A percentile compares a stretch with the other conserved stretches of the same genome.
Conservation (phyloP, 2,797 vertebrate genomes). For the Remorina albescens region DNA sequence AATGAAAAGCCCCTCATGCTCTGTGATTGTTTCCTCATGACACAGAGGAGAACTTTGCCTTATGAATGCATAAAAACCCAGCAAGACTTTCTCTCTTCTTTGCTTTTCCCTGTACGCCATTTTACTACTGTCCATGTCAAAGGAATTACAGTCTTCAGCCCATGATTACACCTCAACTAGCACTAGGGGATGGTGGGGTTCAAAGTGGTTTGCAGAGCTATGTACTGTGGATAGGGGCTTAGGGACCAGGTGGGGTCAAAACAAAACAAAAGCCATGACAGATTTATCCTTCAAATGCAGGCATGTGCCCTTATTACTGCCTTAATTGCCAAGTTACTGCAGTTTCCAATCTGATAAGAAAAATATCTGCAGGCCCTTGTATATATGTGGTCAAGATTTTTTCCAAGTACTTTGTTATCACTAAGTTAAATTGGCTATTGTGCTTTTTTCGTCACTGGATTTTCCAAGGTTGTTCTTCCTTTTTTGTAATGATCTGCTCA, state of each 20-base stretch:
- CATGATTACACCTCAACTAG: conserved; percentile 27
- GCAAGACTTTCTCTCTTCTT: conserved; percentile 18
- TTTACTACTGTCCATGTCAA: conserved; percentile 29
- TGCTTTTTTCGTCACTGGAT: conserved; percentile 27
- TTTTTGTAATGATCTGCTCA: conserved; percentile 26
- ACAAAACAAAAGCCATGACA: conserved; percentile 30
- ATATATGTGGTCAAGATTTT: conserved; percentile 19
- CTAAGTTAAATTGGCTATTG: conserved; percentile 46
- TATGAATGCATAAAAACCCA: conserved; percentile 24
- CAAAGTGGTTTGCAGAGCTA: background rate
- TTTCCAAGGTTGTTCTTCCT: conserved; percentile 38
- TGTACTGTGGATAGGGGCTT: background rate
- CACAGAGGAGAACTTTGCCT: conserved; percentile 10
- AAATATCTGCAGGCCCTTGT: conserved; percentile 36
- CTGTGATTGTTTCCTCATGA: conserved; percentile 63
- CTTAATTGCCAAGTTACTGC: conserved; percentile 26
- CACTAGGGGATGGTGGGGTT: conserved; percentile 3
- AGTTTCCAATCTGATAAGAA: conserved; percentile 32
- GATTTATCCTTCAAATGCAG: conserved; percentile 33
- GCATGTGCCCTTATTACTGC: conserved; percentile 25
- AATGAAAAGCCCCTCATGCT: conserved; percentile 56
- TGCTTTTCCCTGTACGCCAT: background rate
- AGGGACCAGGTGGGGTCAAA: conserved; percentile 37
- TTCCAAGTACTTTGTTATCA: conserved; percentile 41
- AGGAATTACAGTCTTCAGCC: background rate